A percentile compares a stretch with the other conserved stretches of the same genome.
Conservation (phyloP, 1,140 invertebrate genomes). For the Colletes latitarsis region DNA sequence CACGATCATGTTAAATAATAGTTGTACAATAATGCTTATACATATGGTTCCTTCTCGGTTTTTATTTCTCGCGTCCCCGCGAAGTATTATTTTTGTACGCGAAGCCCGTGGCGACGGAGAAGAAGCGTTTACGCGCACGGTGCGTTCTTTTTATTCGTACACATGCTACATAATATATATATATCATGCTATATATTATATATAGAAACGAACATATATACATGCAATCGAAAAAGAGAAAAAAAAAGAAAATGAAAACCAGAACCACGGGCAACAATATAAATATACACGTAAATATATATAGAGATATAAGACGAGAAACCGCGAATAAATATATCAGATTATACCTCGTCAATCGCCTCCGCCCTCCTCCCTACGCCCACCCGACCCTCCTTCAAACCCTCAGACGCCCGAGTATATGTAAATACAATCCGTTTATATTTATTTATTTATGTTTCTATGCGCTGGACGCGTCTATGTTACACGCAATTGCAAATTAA, state of each 20-base stretch:
- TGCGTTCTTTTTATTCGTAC: conserved; percentile 4
- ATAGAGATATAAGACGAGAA: conserved; percentile 30
- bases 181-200: background rate
- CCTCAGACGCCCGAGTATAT: conserved; percentile 51
- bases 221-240: background rate
- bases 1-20: background rate
- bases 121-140: background rate
- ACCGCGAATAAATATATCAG: conserved; percentile 48
- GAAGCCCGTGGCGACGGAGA: background rate
- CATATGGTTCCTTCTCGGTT: conserved; percentile 34
- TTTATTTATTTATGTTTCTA: conserved; percentile 79
- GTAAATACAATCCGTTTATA: conserved; percentile 76
- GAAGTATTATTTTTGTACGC: conserved; percentile 43
- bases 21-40: background rate
- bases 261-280: conserved; percentile 20
- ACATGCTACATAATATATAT: background rate
- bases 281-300: conserved; percentile 42
- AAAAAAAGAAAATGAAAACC: background rate
- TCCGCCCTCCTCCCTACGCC: background rate
- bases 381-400: conserved; percentile 9
- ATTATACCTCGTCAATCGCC: background rate
- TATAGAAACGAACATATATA: conserved; percentile 1
- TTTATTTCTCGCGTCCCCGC: conserved; percentile 18
- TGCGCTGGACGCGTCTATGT: conserved; percentile 79
- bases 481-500: conserved; percentile 74